Evolutionary conservation across 2,113 vertebrate genomes (phyloP).

Genomic region (Enhydra lutris): DNA sequence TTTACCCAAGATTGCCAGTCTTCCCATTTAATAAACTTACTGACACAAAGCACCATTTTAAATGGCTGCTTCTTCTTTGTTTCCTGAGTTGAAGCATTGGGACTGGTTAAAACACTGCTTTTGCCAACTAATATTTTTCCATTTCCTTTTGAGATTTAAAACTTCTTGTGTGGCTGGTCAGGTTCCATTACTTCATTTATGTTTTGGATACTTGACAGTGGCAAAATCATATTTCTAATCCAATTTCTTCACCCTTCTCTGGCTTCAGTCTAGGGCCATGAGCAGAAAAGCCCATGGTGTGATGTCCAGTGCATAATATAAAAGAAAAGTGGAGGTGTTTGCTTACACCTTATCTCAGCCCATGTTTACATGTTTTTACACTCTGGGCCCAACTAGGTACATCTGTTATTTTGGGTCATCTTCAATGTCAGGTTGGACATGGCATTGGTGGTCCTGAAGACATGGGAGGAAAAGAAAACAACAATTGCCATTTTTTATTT

Average conservation of each 20-base stretch:
- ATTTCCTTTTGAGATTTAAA: slow-evolving; percentile 32
- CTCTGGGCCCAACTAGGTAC: neutral
- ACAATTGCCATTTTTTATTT: neutral
- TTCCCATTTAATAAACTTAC: slow-evolving; percentile 77
- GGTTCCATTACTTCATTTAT: neutral
- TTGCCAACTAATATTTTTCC: slow-evolving; percentile 1
- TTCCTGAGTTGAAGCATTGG: neutral
- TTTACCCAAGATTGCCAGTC: slow-evolving; percentile 78
- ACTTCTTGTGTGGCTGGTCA: neutral
- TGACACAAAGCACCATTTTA: slow-evolving; percentile 53
- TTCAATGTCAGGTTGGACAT: neutral
- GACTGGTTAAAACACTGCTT: neutral
- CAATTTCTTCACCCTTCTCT: neutral
- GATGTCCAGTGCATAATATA: neutral
- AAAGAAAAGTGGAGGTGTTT: neutral
- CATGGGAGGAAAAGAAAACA: neutral
- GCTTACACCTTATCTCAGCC: neutral
- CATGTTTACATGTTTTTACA: neutral
- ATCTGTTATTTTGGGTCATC: neutral
- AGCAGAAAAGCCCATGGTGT: neutral
- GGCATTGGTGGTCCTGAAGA: neutral
- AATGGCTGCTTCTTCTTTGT: slow-evolving; percentile 47
- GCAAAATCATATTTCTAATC: neutral
- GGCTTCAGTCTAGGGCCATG: neutral
- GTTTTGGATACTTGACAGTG: neutral